A percentile compares a stretch with the other conserved stretches of the same genome.
Evolutionary conservation across 2,113 vertebrate genomes (phyloP).

Genomic region (Pungitius pungitius): DNA sequence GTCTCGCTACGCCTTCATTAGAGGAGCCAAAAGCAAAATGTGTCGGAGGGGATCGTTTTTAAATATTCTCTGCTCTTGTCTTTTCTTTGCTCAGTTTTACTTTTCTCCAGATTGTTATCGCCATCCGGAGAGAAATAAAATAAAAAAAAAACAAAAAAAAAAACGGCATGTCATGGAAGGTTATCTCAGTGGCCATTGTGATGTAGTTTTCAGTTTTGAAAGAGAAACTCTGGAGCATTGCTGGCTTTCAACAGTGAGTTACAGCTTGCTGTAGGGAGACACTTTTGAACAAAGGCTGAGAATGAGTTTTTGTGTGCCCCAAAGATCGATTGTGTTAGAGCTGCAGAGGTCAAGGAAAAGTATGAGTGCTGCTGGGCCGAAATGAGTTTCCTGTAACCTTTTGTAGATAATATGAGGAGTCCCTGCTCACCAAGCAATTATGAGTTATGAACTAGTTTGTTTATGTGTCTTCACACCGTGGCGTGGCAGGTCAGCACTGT

Average conservation of each 20-base stretch:
- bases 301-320: conserved; percentile 22
- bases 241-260: conserved; percentile 37
- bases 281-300: conserved; percentile 37
- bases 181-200: conserved; percentile 39
- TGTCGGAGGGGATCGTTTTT: conserved; percentile 1
- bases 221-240: conserved; percentile 37
- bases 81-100: neutral
- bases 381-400: conserved; percentile 17
- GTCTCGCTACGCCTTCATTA: conserved; percentile 62
- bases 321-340: conserved; percentile 15
- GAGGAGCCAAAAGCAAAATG: conserved; percentile 25
- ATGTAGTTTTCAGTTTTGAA: conserved; percentile 26
- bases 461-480: too few relatives aligned
- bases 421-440: neutral
- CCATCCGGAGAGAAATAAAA: conserved; percentile 1
- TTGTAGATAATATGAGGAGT: conserved; percentile 12
- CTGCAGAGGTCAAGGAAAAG: conserved; percentile 33
- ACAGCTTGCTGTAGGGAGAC: conserved; percentile 26
- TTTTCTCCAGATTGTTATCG: conserved; percentile 17
- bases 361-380: conserved; percentile 1
- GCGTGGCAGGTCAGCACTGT: too few relatives aligned
- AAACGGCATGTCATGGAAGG: conserved; percentile 18
- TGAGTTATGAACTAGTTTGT: too few relatives aligned
- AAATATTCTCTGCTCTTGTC: neutral
- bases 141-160: conserved; percentile 40